Evolutionary conservation across 2,888 invertebrate species (phyloP).

Genomic region (Chalcis sispes): DNA sequence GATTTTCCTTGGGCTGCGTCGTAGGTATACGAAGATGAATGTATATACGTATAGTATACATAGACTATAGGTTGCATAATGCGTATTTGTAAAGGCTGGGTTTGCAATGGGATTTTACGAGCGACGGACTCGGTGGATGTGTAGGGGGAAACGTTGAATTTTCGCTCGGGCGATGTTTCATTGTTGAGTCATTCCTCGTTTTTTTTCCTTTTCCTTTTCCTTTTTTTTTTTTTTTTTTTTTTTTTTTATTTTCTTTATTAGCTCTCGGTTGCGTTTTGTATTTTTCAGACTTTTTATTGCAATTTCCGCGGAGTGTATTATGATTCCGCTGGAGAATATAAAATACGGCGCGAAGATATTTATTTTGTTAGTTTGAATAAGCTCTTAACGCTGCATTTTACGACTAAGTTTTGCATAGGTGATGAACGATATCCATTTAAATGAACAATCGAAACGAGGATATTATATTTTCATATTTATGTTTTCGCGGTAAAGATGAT

Average conservation of each 20-base stretch:
- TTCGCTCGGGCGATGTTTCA: constrained; percentile 1
- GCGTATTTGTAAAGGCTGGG: no score
- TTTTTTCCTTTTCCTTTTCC: constrained; percentile 9
- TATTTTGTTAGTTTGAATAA: constrained; percentile 16
- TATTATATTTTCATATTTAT: no score
- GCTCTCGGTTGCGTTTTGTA: no score
- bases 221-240: no score
- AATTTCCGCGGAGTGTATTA: constrained; percentile 7
- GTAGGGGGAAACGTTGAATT: constrained; percentile 26
- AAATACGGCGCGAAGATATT: not conserved
- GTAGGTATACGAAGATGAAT: not conserved
- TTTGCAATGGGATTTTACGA: constrained; percentile 26
- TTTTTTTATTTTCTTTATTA: not conserved
- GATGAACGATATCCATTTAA: no score
- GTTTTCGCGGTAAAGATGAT: no score
- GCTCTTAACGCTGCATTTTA: no score
- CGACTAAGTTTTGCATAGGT: no score
- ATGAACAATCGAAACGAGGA: no score
- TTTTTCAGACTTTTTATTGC: constrained; percentile 13
- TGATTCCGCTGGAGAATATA: not conserved
- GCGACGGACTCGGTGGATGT: not conserved
- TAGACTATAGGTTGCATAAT: no score
- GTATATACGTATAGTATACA: no score
- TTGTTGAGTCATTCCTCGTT: not conserved
- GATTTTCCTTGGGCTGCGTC: constrained; percentile 22